Conservation (phyloP, 1,140 invertebrate species). For the Episyrphus balteatus region DNA sequence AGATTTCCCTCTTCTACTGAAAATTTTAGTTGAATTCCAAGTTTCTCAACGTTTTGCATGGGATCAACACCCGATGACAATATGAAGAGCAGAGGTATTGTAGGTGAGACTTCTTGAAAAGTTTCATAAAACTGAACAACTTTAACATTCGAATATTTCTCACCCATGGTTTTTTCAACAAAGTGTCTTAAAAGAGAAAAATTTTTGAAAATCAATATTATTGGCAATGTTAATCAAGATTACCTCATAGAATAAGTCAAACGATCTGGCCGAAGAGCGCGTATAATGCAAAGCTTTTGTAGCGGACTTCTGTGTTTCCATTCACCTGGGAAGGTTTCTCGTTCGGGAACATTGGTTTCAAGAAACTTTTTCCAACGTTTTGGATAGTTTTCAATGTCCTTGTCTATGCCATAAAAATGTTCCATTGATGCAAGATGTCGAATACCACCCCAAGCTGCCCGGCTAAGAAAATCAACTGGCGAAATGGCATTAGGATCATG, state of each 20-base stretch:
- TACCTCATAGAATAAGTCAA: constrained; percentile 31
- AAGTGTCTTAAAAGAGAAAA: constrained; percentile 43
- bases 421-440: constrained; percentile 66
- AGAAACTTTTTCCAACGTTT: constrained; percentile 90
- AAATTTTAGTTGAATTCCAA: constrained; percentile 68
- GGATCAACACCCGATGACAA: constrained; percentile 92
- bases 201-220: not conserved
- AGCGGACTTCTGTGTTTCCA: constrained; percentile 89
- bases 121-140: constrained; percentile 72
- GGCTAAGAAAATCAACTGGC: constrained; percentile 76
- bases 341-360: constrained; percentile 82
- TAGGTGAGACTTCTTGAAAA: constrained; percentile 72
- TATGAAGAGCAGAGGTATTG: constrained; percentile 88
- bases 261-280: constrained; percentile 74
- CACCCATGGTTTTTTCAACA: constrained; percentile 78
- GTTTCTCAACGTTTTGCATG: constrained; percentile 73
- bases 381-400: constrained; percentile 85
- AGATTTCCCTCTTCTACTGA: constrained; percentile 71
- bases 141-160: constrained; percentile 67
- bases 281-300: constrained; percentile 84
- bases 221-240: not conserved
- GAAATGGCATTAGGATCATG: constrained; percentile 50
- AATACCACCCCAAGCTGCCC: constrained; percentile 79
- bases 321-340: constrained; percentile 88
- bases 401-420: constrained; percentile 81